phyloP scores from a whole-genome alignment of 1,140 invertebrate species.

The Stegodyphus dumicola region DNA sequence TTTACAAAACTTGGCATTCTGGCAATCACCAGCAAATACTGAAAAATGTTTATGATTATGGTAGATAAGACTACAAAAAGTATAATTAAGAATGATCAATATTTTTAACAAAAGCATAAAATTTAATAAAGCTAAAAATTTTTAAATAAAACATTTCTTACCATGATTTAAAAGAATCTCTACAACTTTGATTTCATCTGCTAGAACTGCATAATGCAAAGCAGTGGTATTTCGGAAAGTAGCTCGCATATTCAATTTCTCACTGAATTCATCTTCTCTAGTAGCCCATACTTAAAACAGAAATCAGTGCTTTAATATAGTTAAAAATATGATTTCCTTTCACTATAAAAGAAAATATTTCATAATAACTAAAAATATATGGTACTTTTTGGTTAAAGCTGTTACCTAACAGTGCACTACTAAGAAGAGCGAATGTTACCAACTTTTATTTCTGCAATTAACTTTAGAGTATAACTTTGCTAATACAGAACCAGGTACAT shows the following conservation, averaged over 20 bases:
- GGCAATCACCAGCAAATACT: no score
- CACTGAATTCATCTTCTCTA: slow-evolving; percentile 84
- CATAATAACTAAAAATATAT: neutral
- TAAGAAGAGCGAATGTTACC: neutral
- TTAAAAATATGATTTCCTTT: neutral
- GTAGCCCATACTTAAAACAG: slow-evolving; percentile 73
- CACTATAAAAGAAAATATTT: neutral
- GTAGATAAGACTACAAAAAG: no score
- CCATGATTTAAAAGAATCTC: slow-evolving; percentile 68
- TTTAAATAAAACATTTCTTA: slow-evolving; percentile 6
- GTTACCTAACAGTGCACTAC: neutral
- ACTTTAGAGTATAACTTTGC: no score
- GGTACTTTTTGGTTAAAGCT: neutral
- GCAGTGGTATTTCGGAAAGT: slow-evolving; percentile 88
- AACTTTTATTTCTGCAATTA: no score
- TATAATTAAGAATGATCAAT: no score
- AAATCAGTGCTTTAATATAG: neutral
- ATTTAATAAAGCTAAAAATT: no score
- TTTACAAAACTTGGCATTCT: no score
- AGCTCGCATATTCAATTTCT: slow-evolving; percentile 78
- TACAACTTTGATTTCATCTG: slow-evolving; percentile 75
- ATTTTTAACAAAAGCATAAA: no score
- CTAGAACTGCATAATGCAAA: slow-evolving; percentile 88
- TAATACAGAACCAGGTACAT: no score
- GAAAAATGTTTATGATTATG: no score